These are phyloP conservation scores for Datnioides undecimradiatus DNA, from an alignment of 2,113 vertebrate species.

Conservation along the genomic window DNA sequence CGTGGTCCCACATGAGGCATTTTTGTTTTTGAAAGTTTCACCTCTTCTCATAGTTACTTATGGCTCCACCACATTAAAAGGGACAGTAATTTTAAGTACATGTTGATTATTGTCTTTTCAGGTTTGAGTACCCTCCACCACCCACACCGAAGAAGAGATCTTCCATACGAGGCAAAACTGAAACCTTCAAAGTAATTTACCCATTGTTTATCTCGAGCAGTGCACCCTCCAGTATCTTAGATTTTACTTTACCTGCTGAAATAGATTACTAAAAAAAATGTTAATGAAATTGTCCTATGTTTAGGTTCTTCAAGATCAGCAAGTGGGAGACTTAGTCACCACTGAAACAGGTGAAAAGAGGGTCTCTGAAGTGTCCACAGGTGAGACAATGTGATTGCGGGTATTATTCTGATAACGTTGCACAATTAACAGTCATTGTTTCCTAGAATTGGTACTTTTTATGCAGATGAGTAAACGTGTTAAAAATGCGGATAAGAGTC, in stretches of 20 bases:
- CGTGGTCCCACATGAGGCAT: too few relatives aligned
- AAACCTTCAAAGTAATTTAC: conserved; percentile 84
- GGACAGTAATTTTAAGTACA: background rate
- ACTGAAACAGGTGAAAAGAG: conserved; percentile 64
- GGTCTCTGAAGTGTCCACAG: conserved; percentile 68
- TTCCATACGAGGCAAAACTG: conserved; percentile 78
- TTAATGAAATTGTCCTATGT: conserved; percentile 11
- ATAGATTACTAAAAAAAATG: background rate
- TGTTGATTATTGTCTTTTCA: conserved; percentile 48
- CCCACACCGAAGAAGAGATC: conserved; percentile 82
- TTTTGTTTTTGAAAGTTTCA: background rate
- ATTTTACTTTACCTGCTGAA: background rate
- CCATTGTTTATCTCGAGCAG: background rate
- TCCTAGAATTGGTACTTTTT: background rate
- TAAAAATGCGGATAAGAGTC: background rate
- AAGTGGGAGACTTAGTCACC: conserved; percentile 71
- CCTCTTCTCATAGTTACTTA: background rate
- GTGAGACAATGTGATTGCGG: conserved; percentile 56
- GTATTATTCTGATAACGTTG: background rate
- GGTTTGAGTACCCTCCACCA: conserved; percentile 87
- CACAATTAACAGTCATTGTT: background rate
- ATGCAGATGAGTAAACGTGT: background rate
- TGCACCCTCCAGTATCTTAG: background rate
- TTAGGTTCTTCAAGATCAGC: conserved; percentile 87
- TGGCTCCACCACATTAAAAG: background rate